phyloP scores from a whole-genome alignment of 2,797 vertebrate species.

The Vultur gryphus region DNA sequence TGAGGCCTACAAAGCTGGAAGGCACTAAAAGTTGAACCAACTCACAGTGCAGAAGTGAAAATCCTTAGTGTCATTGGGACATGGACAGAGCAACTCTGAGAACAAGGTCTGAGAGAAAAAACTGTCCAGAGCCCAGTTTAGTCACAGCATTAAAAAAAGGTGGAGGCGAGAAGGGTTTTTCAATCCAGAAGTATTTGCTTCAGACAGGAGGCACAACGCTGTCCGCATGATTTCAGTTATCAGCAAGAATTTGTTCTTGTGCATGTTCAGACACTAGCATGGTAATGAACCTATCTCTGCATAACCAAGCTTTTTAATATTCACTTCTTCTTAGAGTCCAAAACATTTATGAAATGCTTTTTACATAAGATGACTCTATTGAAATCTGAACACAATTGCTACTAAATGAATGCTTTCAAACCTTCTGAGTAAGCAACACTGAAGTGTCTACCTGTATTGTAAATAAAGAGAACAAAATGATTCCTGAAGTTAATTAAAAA shows the following conservation, averaged over 20 bases:
- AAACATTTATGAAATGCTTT: background rate
- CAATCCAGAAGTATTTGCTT: background rate
- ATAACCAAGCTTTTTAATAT: background rate
- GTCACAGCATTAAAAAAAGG: background rate
- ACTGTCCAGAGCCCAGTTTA: background rate
- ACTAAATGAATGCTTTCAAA: background rate
- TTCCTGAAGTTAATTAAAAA: constrained; percentile 29
- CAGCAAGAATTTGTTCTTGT: background rate
- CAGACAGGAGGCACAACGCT: background rate
- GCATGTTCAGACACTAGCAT: background rate
- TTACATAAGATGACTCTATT: background rate
- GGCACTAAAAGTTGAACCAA: background rate
- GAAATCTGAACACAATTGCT: background rate
- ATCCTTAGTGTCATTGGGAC: background rate
- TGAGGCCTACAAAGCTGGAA: background rate
- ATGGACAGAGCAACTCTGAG: background rate
- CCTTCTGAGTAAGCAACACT: background rate
- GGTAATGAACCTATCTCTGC: background rate
- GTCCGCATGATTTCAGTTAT: background rate
- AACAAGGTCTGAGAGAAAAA: background rate
- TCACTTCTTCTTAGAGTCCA: background rate
- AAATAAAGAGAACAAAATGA: background rate
- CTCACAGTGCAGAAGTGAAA: background rate
- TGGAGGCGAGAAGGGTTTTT: background rate
- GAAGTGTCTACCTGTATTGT: background rate